Percentiles rank a stretch among this genome's conserved stretches.
These are phyloP conservation scores for Emydocephalus ijimae DNA, from an alignment of 2,113 vertebrate genomes.

Conservation along the genomic window DNA sequence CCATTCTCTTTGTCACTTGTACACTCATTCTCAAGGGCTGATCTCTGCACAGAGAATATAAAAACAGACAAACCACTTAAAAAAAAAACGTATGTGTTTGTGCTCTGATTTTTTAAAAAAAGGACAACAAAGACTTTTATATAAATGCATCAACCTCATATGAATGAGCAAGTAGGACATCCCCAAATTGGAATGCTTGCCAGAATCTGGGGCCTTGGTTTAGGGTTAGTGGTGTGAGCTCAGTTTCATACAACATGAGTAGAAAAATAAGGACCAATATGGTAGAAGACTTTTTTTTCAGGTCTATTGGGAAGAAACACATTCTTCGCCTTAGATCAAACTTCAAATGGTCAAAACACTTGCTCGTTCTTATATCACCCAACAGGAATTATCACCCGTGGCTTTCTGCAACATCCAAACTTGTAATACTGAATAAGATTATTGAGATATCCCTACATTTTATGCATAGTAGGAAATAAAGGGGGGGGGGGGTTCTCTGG, in stretches of 20 bases:
- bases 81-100: background rate
- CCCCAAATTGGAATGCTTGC: no score
- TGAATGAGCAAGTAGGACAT: background rate
- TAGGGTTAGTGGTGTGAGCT: background rate
- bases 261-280: background rate
- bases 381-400: background rate
- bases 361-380: background rate
- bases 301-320: background rate
- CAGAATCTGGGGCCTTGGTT: background rate
- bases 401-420: background rate
- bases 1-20: background rate
- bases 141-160: background rate
- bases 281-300: background rate
- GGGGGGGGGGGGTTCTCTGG: background rate
- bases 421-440: background rate
- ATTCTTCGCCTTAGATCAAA: background rate
- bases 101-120: background rate
- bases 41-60: background rate
- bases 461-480: background rate
- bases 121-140: background rate
- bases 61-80: background rate
- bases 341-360: background rate
- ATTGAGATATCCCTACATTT: background rate
- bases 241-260: background rate
- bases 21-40: background rate